Percentiles rank a stretch among this genome's conserved stretches.
These are phyloP conservation scores for Zaprionus kolodkinae DNA, from an alignment of 1,140 invertebrate genomes.

Conservation along the genomic window DNA sequence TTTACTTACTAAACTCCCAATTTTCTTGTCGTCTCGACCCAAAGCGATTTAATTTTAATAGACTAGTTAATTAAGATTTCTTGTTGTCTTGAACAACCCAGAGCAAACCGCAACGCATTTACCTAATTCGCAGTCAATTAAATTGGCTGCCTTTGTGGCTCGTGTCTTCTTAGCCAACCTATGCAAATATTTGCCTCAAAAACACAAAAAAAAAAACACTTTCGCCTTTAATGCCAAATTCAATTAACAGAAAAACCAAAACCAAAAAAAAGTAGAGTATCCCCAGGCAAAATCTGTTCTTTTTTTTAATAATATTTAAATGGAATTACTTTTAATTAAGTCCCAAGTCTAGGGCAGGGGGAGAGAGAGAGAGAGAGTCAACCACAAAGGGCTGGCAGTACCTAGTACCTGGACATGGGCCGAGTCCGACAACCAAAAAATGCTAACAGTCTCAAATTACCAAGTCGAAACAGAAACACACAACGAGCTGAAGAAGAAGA, in stretches of 20 bases:
- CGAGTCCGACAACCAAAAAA: slow-evolving; percentile 48
- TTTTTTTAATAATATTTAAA: slow-evolving; percentile 73
- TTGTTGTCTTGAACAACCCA: not conserved
- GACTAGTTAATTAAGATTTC: slow-evolving; percentile 18
- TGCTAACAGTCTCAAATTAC: slow-evolving; percentile 81
- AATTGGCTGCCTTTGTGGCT: slow-evolving; percentile 13
- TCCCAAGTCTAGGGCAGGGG: slow-evolving; percentile 47
- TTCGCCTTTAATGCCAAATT: slow-evolving; percentile 41
- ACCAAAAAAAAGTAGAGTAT: not conserved
- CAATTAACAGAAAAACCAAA: slow-evolving; percentile 34
- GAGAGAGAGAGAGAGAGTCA: not conserved
- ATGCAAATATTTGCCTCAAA: slow-evolving; percentile 41
- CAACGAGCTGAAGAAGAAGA: slow-evolving; percentile 1
- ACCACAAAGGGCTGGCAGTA: slow-evolving; percentile 62
- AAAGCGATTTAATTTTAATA: slow-evolving; percentile 15
- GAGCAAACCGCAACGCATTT: not conserved
- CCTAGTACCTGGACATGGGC: not conserved
- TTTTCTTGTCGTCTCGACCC: not conserved
- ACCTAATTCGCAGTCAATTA: slow-evolving; percentile 49
- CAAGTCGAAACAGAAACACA: slow-evolving; percentile 34
- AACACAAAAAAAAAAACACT: slow-evolving; percentile 26
- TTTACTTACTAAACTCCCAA: no score
- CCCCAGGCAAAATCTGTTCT: slow-evolving; percentile 30
- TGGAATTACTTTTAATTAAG: slow-evolving; percentile 81
- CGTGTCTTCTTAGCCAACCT: no score